Percentiles rank a stretch among this genome's conserved stretches.
Evolutionary conservation across 2,888 invertebrate species (phyloP).

Genomic region (Plemyria rubiginata): DNA sequence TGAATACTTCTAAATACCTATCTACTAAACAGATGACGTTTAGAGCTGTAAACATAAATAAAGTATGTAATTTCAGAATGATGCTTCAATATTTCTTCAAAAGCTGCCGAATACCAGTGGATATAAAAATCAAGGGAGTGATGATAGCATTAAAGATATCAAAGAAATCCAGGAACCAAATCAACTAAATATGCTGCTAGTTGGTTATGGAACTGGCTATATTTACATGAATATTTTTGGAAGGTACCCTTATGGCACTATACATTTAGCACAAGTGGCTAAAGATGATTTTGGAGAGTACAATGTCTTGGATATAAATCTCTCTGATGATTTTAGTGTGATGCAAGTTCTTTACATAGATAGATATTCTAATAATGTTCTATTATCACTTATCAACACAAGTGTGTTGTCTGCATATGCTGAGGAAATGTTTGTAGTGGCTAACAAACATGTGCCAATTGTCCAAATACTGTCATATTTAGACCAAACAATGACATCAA

Average conservation of each 20-base stretch:
- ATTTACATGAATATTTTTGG: constrained; percentile 93
- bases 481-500: constrained; percentile 91
- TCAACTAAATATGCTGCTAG: constrained; percentile 90
- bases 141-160: constrained; percentile 84
- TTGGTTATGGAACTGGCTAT: constrained; percentile 90
- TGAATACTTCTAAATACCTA: no score
- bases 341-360: constrained; percentile 87
- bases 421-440: constrained; percentile 89
- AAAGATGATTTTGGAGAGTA: constrained; percentile 84
- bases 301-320: constrained; percentile 86
- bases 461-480: constrained; percentile 88
- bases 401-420: constrained; percentile 87
- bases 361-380: constrained; percentile 74
- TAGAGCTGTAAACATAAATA: background rate
- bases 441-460: constrained; percentile 90
- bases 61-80: constrained; percentile 62
- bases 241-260: constrained; percentile 90
- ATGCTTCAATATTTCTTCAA: constrained; percentile 83
- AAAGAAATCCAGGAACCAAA: constrained; percentile 86
- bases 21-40: background rate
- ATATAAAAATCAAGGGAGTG: constrained; percentile 78
- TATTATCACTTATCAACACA: constrained; percentile 82
- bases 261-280: constrained; percentile 85
- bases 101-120: constrained; percentile 83
- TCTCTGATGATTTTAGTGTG: constrained; percentile 89